Evolutionary conservation across 2,113 vertebrate genomes (phyloP).

Genomic region (Lepus europaeus): DNA sequence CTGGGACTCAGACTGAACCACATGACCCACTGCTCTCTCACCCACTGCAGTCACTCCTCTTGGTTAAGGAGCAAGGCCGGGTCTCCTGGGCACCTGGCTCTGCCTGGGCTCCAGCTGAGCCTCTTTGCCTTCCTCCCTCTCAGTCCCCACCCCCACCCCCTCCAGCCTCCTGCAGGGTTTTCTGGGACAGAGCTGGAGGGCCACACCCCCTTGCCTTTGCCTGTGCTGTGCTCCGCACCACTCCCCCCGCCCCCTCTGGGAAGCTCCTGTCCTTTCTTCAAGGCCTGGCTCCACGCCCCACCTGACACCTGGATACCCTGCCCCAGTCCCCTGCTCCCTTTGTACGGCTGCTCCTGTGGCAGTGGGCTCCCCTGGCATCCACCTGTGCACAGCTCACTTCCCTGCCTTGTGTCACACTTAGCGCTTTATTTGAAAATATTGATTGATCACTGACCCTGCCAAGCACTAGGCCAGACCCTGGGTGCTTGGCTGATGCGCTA

Average conservation of each 20-base stretch:
- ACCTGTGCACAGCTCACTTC: neutral
- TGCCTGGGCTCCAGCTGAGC: rapidly evolving
- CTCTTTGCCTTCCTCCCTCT: neutral
- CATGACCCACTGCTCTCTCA: neutral
- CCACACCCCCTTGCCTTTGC: neutral
- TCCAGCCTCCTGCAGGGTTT: neutral
- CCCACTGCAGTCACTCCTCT: neutral
- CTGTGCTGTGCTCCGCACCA: neutral
- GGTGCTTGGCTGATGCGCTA: neutral
- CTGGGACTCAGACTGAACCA: neutral
- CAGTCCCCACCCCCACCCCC: no score
- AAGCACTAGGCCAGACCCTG: neutral
- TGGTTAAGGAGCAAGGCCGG: neutral
- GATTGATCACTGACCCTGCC: neutral
- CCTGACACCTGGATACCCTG: neutral
- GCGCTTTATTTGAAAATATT: neutral
- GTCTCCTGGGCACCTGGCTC: neutral
- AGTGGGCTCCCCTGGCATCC: neutral
- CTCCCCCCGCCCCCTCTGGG: neutral
- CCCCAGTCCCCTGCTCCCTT: neutral
- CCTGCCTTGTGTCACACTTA: neutral
- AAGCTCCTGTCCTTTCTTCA: neutral
- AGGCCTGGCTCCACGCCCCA: neutral
- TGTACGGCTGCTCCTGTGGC: neutral
- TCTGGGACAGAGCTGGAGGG: neutral